phyloP scores from a whole-genome alignment of 2,113 vertebrate species.

The Falcunculus frontatus region DNA sequence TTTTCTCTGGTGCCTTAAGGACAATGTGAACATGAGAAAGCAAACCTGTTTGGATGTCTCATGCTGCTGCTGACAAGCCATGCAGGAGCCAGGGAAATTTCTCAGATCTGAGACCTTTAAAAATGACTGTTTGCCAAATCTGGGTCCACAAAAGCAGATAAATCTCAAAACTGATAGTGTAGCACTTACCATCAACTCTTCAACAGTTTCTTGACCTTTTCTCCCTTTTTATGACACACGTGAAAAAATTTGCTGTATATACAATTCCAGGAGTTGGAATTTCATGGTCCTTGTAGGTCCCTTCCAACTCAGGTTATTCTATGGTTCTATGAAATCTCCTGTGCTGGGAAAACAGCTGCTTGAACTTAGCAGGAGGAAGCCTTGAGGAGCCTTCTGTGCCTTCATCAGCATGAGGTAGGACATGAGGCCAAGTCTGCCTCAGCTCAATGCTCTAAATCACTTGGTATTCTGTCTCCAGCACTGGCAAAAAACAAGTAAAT shows the following conservation, averaged over 20 bases:
- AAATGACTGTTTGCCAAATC: not conserved
- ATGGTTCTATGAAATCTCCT: not conserved
- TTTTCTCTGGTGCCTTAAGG: not conserved
- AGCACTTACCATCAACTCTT: not conserved
- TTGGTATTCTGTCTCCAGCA: not conserved
- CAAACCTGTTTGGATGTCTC: not conserved
- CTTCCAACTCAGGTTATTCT: not conserved
- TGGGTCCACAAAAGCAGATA: not conserved
- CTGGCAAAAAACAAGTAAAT: not conserved
- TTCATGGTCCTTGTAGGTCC: not conserved
- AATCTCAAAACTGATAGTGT: not conserved
- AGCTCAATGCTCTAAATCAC: not conserved
- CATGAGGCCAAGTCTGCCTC: not conserved
- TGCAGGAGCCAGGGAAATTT: not conserved
- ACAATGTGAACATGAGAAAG: not conserved
- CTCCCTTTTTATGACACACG: fast-evolving
- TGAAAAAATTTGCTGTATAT: not conserved
- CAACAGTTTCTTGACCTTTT: not conserved
- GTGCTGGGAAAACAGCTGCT: not conserved
- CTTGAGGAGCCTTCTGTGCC: not conserved
- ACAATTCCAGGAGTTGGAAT: not conserved
- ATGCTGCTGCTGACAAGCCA: not conserved
- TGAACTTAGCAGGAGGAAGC: not conserved
- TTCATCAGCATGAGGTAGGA: not conserved
- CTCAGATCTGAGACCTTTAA: not conserved